Conservation (phyloP, 2,888 invertebrate species). For the Thereva nobilitata region DNA sequence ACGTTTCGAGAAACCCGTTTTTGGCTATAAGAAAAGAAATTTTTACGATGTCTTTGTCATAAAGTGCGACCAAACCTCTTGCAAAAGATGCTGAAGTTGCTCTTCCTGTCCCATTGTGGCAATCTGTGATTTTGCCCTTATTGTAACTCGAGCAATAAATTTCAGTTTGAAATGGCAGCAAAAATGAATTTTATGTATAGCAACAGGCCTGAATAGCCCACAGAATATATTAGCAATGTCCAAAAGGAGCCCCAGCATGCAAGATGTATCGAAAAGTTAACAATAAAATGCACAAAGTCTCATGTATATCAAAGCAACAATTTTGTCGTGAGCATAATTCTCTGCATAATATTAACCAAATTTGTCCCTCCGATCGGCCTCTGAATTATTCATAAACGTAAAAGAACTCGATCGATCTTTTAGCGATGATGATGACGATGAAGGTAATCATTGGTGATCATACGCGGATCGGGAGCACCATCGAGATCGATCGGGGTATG, state of each 20-base stretch:
- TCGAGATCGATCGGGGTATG: conserved; percentile 4
- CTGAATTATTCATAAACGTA: conserved; percentile 33
- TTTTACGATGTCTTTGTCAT: conserved; percentile 22
- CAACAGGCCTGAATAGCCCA: conserved; percentile 32
- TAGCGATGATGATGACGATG: conserved; percentile 33
- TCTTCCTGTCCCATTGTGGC: too few relatives aligned
- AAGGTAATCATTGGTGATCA: conserved; percentile 30
- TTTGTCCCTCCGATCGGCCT: conserved; percentile 15
- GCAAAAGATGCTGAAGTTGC: conserved; percentile 6
- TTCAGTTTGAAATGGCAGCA: conserved; percentile 31
- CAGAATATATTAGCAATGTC: conserved; percentile 33
- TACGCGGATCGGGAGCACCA: not conserved
- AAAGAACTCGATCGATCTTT: conserved; percentile 30
- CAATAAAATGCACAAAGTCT: conserved; percentile 32
- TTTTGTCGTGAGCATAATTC: conserved; percentile 33
- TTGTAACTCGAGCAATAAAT: conserved; percentile 28
- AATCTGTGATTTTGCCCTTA: conserved; percentile 26
- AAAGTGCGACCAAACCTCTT: conserved; percentile 24
- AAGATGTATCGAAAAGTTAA: conserved; percentile 16
- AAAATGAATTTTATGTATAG: conserved; percentile 34
- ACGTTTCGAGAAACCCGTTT: not conserved
- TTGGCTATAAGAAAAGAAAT: not conserved
- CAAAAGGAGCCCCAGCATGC: conserved; percentile 22
- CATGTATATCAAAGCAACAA: conserved; percentile 33
- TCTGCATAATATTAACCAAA: conserved; percentile 34